phyloP scores from a whole-genome alignment of 64 coral and sea anemone genomes.

The Dendronephthya gigantea region DNA sequence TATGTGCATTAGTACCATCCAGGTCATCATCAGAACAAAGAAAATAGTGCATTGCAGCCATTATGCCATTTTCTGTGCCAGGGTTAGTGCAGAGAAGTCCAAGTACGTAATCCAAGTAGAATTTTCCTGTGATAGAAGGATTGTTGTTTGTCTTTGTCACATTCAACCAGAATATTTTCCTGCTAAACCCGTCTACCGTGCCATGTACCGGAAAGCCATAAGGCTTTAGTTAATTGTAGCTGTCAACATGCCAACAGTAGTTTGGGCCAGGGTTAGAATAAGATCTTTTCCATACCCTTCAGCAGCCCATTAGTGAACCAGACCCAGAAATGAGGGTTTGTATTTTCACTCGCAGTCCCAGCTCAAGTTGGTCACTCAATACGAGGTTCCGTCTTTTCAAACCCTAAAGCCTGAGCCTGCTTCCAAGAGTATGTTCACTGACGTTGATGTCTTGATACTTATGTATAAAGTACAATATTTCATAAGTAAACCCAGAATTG shows the following conservation, averaged over 20 bases:
- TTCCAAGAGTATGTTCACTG: slow-evolving; percentile 9
- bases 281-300: background rate
- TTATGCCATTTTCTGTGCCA: slow-evolving; percentile 15
- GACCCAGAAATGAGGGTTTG: background rate
- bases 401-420: background rate
- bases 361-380: background rate
- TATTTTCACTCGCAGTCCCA: background rate
- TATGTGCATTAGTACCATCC: background rate
- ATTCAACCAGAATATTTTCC: background rate
- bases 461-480: background rate
- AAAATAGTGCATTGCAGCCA: slow-evolving; percentile 1
- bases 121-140: background rate
- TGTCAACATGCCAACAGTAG: background rate
- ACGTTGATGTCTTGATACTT: slow-evolving; percentile 13
- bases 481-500: background rate
- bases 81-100: background rate
- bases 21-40: background rate
- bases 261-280: background rate
- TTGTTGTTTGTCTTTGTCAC: slow-evolving; percentile 15
- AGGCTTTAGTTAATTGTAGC: background rate
- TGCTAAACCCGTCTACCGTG: background rate
- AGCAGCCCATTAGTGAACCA: background rate
- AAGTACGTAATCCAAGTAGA: slow-evolving; percentile 1
- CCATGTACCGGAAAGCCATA: background rate
- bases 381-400: slow-evolving; percentile 12